Evolutionary conservation across 2,888 invertebrate genomes (phyloP), one percentile per base, ranked within the genome.

Genomic region (Mamestra brassicae): DNA sequence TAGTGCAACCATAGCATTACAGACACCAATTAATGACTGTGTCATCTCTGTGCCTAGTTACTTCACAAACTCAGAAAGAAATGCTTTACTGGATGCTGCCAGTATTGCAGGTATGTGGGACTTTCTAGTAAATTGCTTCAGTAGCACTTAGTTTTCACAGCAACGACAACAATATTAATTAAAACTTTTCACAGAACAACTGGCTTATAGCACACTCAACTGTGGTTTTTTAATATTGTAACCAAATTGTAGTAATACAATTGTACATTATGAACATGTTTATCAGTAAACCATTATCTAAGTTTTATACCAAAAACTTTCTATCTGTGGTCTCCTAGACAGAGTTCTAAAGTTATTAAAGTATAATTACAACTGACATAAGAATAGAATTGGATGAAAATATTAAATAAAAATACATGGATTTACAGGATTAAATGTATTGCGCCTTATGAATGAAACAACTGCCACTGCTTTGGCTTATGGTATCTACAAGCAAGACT

Each of bases 401-500:
- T n/a, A 5, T n/a, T 11, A 17, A 42, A 2, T 42, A 61, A 11
- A 50, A 50, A n/a, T 34, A 13, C 2, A 38, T 76, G 17, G 10
- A 58, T 60, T 71, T 85, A 71, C 89, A 97, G 97, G 98, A 61
- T 97, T 99, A 61, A 99, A 99, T 96, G 99, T 99, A 58, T 96
- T 99, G 71, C 98, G 99, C 81, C 97, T 99, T 71, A 98, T 99
- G 97, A 99, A 99, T 95, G 99, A 99, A 96, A 99, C 99, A 42
- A 99, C 99, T 7, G 99, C 99, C 13, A 99, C 99, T 61, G 99
- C 99, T 47, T 96, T 99, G 68, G 98, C 99, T 64, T 99, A 99
- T 94, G 99, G 99, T 78, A 99, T 99, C 92, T 99, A 99, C 95
- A 99, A 99, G 94, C 99, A 99, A 94, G 99, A 99, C 94, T 97